phyloP scores from a whole-genome alignment of 1,140 invertebrate species.

The Papilio polyxenes region DNA sequence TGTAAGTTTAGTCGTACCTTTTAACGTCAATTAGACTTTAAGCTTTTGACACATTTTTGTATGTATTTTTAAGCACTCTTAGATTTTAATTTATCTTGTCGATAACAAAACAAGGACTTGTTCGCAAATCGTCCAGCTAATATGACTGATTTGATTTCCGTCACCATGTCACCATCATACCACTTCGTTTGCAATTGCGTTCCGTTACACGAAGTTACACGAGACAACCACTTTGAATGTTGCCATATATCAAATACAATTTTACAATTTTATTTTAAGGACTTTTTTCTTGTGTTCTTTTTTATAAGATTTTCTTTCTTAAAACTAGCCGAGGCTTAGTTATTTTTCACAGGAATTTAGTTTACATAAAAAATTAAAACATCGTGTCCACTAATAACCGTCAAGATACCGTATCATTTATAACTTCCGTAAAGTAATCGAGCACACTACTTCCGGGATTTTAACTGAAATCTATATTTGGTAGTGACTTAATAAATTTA shows the following conservation, averaged over 20 bases:
- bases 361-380: not conserved
- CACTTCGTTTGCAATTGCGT: constrained; percentile 43
- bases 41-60: constrained; percentile 41
- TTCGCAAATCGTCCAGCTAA: constrained; percentile 44
- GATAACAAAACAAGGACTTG: constrained; percentile 40
- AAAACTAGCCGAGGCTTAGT: no score
- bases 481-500: not conserved
- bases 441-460: not conserved
- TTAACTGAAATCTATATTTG: not conserved
- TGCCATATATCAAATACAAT: constrained; percentile 12
- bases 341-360: not conserved
- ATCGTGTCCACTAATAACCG: not conserved
- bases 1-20: constrained; percentile 23
- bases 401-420: not conserved
- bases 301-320: not conserved
- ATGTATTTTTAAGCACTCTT: constrained; percentile 1
- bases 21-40: constrained; percentile 23
- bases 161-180: constrained; percentile 51
- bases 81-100: constrained; percentile 21
- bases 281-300: not conserved
- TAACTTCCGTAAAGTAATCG: not conserved
- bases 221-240: constrained; percentile 1
- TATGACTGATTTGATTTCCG: constrained; percentile 46
- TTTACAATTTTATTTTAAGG: not conserved
- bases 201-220: constrained; percentile 45